Percentiles rank a stretch among this genome's conserved stretches.
phyloP scores from a whole-genome alignment of 2,888 invertebrate species.

The Limnephilus lunatus region DNA sequence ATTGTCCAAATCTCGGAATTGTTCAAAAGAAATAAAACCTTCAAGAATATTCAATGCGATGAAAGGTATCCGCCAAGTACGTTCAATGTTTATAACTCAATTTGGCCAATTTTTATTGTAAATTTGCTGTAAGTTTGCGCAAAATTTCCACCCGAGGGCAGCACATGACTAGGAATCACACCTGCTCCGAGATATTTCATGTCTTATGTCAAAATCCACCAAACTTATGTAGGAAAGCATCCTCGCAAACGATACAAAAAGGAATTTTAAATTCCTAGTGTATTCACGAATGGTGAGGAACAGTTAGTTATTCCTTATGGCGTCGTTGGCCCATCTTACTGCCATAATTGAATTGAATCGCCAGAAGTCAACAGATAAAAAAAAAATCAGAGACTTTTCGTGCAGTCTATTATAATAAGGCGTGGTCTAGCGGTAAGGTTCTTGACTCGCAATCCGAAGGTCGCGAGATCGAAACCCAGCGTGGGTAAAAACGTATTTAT shows the following conservation, averaged over 20 bases:
- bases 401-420: too few species aligned
- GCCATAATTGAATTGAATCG: background rate
- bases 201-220: background rate
- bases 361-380: slow-evolving; percentile 9
- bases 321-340: background rate
- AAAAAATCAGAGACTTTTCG: background rate
- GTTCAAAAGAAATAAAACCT: background rate
- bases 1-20: background rate
- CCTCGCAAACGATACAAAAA: background rate
- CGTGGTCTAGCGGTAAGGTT: too few species aligned
- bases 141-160: background rate
- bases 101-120: background rate
- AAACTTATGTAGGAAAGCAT: background rate
- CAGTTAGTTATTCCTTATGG: background rate
- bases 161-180: background rate
- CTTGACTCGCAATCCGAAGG: too few species aligned
- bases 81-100: background rate
- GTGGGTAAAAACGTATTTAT: too few species aligned
- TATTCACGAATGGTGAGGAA: background rate
- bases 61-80: slow-evolving; percentile 5
- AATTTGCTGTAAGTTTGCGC: background rate
- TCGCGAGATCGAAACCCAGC: too few species aligned
- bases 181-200: background rate
- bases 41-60: background rate
- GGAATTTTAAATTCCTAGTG: background rate